phyloP scores from a whole-genome alignment of 1,140 invertebrate genomes.

The Homarus americanus region DNA sequence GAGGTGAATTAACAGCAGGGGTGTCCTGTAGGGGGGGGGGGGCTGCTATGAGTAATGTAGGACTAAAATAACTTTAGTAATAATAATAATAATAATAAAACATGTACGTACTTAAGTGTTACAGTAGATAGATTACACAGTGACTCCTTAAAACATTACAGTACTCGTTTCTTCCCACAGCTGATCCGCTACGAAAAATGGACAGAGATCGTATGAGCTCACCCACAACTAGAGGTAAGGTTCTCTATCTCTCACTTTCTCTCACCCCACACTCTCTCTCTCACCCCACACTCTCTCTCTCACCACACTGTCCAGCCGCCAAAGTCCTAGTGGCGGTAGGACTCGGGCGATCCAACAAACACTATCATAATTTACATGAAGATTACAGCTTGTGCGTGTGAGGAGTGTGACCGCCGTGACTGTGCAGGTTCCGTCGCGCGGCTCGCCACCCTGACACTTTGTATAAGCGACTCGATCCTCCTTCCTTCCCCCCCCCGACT shows the following conservation, averaged over 20 bases:
- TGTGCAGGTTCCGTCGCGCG: background rate
- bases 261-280: background rate
- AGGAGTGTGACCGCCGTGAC: background rate
- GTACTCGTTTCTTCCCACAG: constrained; percentile 21
- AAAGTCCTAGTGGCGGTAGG: background rate
- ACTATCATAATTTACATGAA: constrained; percentile 26
- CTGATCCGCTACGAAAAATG: constrained; percentile 59
- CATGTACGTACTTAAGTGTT: too few species aligned
- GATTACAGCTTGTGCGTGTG: constrained; percentile 8
- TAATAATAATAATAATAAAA: too few species aligned
- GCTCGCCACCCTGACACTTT: background rate
- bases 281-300: background rate
- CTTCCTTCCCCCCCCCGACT: background rate
- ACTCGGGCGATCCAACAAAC: constrained; percentile 9
- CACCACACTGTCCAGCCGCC: background rate
- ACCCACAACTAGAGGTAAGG: constrained; percentile 19
- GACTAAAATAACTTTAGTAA: too few species aligned
- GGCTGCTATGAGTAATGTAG: too few species aligned
- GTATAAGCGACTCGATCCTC: background rate
- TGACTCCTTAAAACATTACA: too few species aligned
- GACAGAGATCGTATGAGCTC: constrained; percentile 46
- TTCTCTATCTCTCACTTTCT: background rate
- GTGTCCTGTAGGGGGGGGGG: too few species aligned
- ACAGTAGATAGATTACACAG: too few species aligned
- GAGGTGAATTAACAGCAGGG: too few species aligned